phyloP scores from a whole-genome alignment of 2,888 invertebrate species.

The Stegophylla sp. region DNA sequence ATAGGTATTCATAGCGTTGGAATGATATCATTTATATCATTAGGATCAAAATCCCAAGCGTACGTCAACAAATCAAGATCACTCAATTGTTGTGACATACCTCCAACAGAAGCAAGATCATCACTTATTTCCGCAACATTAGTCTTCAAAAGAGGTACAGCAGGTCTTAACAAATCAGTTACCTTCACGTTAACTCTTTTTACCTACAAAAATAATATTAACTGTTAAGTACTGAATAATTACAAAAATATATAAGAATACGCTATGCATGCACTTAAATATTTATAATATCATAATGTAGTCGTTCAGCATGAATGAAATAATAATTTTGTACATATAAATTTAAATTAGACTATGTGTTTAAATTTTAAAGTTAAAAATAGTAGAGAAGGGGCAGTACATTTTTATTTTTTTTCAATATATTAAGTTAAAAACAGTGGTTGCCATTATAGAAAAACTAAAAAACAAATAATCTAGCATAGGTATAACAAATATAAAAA shows the following conservation, averaged over 20 bases:
- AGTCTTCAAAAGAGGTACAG: conserved; percentile 73
- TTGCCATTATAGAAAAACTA: too few relatives aligned
- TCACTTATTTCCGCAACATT: conserved; percentile 67
- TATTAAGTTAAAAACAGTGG: too few relatives aligned
- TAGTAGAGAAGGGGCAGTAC: neutral
- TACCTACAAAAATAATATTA: conserved; percentile 65
- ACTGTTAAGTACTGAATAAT: conserved; percentile 65
- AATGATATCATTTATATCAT: conserved; percentile 33
- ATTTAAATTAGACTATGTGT: neutral
- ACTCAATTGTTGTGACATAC: conserved; percentile 59
- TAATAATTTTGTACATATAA: neutral
- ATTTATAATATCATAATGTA: too few relatives aligned
- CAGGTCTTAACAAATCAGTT: conserved; percentile 73
- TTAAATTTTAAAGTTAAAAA: too few relatives aligned
- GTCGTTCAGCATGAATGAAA: too few relatives aligned
- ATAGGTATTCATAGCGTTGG: conserved; percentile 26
- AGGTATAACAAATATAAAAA: neutral
- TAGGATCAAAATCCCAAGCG: conserved; percentile 60
- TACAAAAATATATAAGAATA: neutral
- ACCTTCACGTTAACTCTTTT: conserved; percentile 53
- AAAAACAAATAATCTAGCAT: too few relatives aligned
- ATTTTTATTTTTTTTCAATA: neutral
- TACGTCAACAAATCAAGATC: conserved; percentile 57
- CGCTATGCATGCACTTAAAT: neutral
- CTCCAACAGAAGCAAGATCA: conserved; percentile 64